These are phyloP conservation scores for Panzeria rudis DNA, from an alignment of 2,888 invertebrate species.

Conservation along the genomic window DNA sequence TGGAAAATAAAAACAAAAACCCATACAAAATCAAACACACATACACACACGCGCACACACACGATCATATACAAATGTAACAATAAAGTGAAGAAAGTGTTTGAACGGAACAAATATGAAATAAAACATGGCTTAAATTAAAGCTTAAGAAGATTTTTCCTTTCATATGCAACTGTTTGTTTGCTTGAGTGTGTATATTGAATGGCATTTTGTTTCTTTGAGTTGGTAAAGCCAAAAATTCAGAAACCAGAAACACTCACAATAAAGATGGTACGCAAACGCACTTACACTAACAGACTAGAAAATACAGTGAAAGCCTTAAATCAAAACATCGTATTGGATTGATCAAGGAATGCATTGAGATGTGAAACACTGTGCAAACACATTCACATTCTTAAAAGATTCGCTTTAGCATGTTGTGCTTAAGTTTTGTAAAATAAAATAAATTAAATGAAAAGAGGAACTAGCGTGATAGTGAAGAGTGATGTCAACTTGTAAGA, in stretches of 20 bases:
- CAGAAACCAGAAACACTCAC: slow-evolving; percentile 4
- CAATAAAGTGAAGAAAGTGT: slow-evolving; percentile 63
- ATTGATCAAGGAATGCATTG: slow-evolving; percentile 2
- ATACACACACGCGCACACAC: not conserved
- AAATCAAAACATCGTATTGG: slow-evolving; percentile 72
- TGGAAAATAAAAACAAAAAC: slow-evolving; percentile 28
- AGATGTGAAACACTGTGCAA: slow-evolving; percentile 29
- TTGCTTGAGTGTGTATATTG: slow-evolving; percentile 17
- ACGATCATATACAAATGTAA: slow-evolving; percentile 1
- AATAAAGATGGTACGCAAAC: slow-evolving; percentile 18
- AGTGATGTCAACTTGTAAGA: slow-evolving; percentile 34
- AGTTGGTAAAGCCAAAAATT: slow-evolving; percentile 29
- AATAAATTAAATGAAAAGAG: slow-evolving; percentile 27
- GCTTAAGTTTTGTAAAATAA: slow-evolving; percentile 1
- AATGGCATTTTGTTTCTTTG: slow-evolving; percentile 15
- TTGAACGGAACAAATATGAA: slow-evolving; percentile 69
- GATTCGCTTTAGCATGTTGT: slow-evolving; percentile 1
- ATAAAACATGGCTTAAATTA: slow-evolving; percentile 43
- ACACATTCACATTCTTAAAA: slow-evolving; percentile 41
- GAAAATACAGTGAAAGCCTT: slow-evolving; percentile 64
- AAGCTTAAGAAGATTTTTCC: slow-evolving; percentile 63
- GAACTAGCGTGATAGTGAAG: not conserved
- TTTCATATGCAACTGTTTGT: not conserved
- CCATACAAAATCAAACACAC: slow-evolving; percentile 40
- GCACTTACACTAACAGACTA: slow-evolving; percentile 26